A percentile compares a stretch with the other conserved stretches of the same genome.
These are phyloP conservation scores for Noturus placidus DNA, from an alignment of 2,113 vertebrate species.

Conservation along the genomic window DNA sequence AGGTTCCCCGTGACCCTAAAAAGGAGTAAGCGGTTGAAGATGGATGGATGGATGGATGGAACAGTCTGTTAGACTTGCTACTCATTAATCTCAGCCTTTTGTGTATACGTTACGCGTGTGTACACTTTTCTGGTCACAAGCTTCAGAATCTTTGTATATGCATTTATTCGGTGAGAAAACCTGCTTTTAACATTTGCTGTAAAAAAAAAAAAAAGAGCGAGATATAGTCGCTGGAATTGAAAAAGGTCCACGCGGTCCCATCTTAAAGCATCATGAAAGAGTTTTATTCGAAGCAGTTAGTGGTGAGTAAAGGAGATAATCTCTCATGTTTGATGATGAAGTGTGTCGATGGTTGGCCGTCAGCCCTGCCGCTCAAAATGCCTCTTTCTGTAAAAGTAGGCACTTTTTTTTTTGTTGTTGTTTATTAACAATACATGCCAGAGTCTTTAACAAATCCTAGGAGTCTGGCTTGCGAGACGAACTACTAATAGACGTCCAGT, in stretches of 20 bases:
- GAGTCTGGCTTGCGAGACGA: not conserved
- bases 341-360: not conserved
- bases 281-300: not conserved
- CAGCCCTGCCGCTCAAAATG: not conserved
- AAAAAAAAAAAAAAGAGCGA: not conserved
- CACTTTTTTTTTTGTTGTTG: not conserved
- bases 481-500: not conserved
- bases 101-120: not conserved
- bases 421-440: slow-evolving; percentile 2
- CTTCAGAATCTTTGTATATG: not conserved
- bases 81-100: not conserved
- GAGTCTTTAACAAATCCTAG: slow-evolving; percentile 14
- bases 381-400: not conserved
- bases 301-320: not conserved
- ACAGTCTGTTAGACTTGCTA: not conserved
- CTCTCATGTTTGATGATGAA: not conserved
- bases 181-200: not conserved
- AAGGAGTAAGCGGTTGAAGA: no score
- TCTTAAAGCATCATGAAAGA: not conserved
- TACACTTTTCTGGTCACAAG: not conserved
- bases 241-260: not conserved
- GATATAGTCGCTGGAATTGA: not conserved
- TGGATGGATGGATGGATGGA: no score
- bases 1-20: no score
- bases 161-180: not conserved